Evolutionary conservation across 1,140 invertebrate species (phyloP).

Genomic region (Pogonomyrmex californicus): DNA sequence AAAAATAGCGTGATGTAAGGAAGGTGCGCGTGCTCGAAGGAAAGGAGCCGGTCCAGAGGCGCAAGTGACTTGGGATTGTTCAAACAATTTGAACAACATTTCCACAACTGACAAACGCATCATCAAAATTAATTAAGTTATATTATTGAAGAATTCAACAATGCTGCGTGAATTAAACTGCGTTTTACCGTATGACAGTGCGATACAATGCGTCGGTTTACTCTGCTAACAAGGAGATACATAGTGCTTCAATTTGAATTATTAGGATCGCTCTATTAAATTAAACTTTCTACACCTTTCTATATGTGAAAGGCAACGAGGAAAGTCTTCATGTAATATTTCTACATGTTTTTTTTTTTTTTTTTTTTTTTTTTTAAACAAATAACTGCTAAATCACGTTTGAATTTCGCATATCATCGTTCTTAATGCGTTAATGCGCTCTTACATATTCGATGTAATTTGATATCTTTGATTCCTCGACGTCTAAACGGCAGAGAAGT

Average conservation of each 20-base stretch:
- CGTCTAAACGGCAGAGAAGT: background rate
- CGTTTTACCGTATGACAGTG: slow-evolving; percentile 22
- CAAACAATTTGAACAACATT: background rate
- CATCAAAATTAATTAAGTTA: slow-evolving; percentile 48
- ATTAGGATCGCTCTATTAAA: slow-evolving; percentile 9
- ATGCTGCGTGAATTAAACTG: background rate
- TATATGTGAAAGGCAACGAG: slow-evolving; percentile 23
- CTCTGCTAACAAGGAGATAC: slow-evolving; percentile 2
- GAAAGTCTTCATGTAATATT: slow-evolving; percentile 15
- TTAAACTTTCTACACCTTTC: slow-evolving; percentile 35
- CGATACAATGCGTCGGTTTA: slow-evolving; percentile 1
- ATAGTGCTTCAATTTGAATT: slow-evolving; percentile 10
- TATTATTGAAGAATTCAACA: slow-evolving; percentile 37
- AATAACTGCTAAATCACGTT: background rate
- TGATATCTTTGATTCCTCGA: background rate
- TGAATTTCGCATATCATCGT: background rate
- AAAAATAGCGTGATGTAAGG: background rate
- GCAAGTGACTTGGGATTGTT: slow-evolving; percentile 6
- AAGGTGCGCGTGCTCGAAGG: background rate
- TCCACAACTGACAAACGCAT: slow-evolving; percentile 27
- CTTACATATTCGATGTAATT: background rate
- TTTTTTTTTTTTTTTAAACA: slow-evolving; percentile 7
- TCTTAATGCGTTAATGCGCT: background rate
- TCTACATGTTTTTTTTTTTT: background rate
- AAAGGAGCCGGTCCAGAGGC: background rate